phyloP scores from a whole-genome alignment of 2,888 invertebrate species.

The Plebejus argus region DNA sequence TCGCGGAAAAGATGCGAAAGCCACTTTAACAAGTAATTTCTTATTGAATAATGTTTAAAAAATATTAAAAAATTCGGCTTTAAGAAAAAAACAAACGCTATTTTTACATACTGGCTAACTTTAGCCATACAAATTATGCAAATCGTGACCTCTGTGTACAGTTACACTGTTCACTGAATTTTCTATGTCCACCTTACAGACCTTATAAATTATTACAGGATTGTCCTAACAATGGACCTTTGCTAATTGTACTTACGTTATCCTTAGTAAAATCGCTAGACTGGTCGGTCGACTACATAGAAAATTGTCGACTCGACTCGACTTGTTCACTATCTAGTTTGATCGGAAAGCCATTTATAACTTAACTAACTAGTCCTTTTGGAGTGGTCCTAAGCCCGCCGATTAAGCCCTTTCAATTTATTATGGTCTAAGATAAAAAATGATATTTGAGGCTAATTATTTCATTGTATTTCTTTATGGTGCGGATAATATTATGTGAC shows the following conservation, averaged over 20 bases:
- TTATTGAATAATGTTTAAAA: too few species aligned
- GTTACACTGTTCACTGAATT: neutral
- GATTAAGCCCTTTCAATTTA: too few species aligned
- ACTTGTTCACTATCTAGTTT: neutral
- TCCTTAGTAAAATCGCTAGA: neutral
- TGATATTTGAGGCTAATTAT: too few species aligned
- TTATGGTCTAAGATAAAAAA: too few species aligned
- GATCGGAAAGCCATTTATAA: neutral
- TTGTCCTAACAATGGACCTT: constrained; percentile 18
- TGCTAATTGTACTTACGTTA: constrained; percentile 27
- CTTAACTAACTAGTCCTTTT: neutral
- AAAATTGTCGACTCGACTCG: neutral
- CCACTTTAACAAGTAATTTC: too few species aligned
- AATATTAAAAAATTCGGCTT: too few species aligned
- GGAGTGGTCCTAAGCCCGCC: neutral
- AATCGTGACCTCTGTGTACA: neutral
- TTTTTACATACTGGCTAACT: too few species aligned
- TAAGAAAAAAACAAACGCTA: too few species aligned
- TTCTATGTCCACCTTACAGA: constrained; percentile 1
- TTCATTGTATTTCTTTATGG: too few species aligned
- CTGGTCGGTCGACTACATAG: neutral
- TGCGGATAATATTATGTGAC: too few species aligned
- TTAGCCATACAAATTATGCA: too few species aligned
- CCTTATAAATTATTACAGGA: constrained; percentile 8
- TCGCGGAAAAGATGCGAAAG: too few species aligned